Conservation (phyloP, 1,140 invertebrate genomes). For the Lerema accius region DNA sequence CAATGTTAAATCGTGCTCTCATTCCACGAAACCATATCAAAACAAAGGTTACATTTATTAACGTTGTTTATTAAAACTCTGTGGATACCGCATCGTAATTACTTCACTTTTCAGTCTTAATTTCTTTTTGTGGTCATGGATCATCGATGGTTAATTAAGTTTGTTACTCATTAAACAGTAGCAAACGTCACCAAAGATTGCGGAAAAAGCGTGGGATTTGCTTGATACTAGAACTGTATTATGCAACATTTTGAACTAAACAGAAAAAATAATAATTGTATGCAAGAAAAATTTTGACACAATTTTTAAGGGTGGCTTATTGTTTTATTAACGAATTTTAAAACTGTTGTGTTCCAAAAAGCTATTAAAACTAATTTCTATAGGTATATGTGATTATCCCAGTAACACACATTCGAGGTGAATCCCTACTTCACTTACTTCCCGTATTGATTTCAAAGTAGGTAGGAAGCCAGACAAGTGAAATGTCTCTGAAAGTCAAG, state of each 20-base stretch:
- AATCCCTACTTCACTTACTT: conserved; percentile 5
- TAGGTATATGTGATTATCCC: conserved; percentile 9
- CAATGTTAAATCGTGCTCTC: conserved; percentile 27
- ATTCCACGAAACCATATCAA: conserved; percentile 28
- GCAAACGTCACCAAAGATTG: too few species aligned
- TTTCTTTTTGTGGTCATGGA: too few species aligned
- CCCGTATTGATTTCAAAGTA: conserved; percentile 56
- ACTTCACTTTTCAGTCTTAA: neutral
- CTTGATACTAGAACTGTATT: too few species aligned
- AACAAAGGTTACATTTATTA: neutral
- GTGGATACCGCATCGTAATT: neutral
- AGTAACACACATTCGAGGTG: neutral
- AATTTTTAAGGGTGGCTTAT: too few species aligned
- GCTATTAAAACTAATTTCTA: conserved; percentile 1
- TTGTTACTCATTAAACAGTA: too few species aligned
- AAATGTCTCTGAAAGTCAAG: conserved; percentile 60
- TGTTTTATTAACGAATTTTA: too few species aligned
- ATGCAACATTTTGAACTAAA: too few species aligned
- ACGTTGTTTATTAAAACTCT: neutral
- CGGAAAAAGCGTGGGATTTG: too few species aligned
- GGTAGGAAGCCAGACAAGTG: conserved; percentile 57
- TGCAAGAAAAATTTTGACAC: too few species aligned
- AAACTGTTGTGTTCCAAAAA: too few species aligned
- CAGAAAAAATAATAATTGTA: too few species aligned
- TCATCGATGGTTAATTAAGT: too few species aligned